These are phyloP conservation scores for Oscheius sp. DNA, from an alignment of 2,888 invertebrate genomes.

Conservation along the genomic window DNA sequence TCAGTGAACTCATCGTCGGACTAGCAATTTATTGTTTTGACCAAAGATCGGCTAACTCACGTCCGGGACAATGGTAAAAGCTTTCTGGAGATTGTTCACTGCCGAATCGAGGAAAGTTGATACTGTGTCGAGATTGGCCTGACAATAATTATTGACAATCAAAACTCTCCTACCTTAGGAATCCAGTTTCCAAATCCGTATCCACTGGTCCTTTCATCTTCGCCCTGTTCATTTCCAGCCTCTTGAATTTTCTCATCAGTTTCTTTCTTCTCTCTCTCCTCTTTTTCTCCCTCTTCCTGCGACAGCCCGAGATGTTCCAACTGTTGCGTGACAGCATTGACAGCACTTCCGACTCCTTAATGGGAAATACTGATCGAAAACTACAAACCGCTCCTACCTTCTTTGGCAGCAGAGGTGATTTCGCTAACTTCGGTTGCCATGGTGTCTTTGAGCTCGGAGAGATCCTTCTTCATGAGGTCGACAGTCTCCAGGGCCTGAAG, in stretches of 20 bases:
- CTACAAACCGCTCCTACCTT: conserved; percentile 32
- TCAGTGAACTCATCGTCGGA: conserved; percentile 69
- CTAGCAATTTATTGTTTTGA: neutral
- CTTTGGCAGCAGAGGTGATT: conserved; percentile 58
- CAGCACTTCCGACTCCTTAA: conserved; percentile 49
- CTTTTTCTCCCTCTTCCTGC: conserved; percentile 33
- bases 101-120: conserved; percentile 20
- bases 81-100: conserved; percentile 27
- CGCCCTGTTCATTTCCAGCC: neutral
- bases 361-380: neutral
- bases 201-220: neutral
- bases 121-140: neutral
- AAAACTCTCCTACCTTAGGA: conserved; percentile 14
- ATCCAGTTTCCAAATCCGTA: conserved; percentile 7
- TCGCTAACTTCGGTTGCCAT: conserved; percentile 65
- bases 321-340: conserved; percentile 63
- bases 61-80: conserved; percentile 23
- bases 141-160: neutral
- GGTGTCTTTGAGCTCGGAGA: conserved; percentile 69
- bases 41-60: neutral
- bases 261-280: neutral
- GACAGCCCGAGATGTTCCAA: conserved; percentile 59
- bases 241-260: neutral
- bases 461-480: conserved; percentile 71
- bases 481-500: conserved; percentile 69